Base-by-base conservation (phyloP, 2,113 vertebrate genomes). In the Entomyzon cyanotis region DNA sequence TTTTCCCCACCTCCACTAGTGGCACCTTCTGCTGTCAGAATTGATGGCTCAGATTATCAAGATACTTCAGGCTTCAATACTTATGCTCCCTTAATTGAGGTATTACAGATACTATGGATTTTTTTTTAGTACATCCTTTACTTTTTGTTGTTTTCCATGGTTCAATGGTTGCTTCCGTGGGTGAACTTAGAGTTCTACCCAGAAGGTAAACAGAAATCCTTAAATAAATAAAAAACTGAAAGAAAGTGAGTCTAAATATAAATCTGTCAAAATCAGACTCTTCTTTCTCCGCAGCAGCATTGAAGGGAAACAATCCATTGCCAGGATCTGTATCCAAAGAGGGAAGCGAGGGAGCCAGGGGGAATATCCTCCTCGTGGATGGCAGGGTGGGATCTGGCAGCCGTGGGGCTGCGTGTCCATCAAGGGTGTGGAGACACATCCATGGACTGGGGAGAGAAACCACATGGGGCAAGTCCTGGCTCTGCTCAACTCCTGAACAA, bases 61-160 rank as follows among this genome's bases (percentile, higher is more conserved):
- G 92, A 56, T 86, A 96, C 90, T 95, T 96, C 87, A 96, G 88
- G 87, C 75, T 93, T 96, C 92, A 78, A 83, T 88, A 95, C 64
- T 74, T 88, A 70, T 47, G 55, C 68, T 93, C 82, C 59, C 22
- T 88, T 95, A 97, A 96, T 93, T 94, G 93, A 96, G 85, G 92
- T 96, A 94, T 94, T 93, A 92, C 63, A 90, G 71, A 70, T 75
- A 74, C 71, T 67, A 88, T 77, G 47, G 94, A 88, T 84, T 89
- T 67, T 71, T 79, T 88, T 87, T 87, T 83, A 90, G 71, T 81
- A 44, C 71, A 39, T 88, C 59, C 68, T 95, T 94, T 87, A 56
- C 56, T 89, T 90, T 93, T 73, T 85, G 35, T 86, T 94, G 84
- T 91, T 95, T 91, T 84, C 56, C 56, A 46, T 49, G 87, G 87